These are phyloP conservation scores for Onthophagus sagittarius DNA, from an alignment of 2,888 invertebrate species.

Conservation along the genomic window DNA sequence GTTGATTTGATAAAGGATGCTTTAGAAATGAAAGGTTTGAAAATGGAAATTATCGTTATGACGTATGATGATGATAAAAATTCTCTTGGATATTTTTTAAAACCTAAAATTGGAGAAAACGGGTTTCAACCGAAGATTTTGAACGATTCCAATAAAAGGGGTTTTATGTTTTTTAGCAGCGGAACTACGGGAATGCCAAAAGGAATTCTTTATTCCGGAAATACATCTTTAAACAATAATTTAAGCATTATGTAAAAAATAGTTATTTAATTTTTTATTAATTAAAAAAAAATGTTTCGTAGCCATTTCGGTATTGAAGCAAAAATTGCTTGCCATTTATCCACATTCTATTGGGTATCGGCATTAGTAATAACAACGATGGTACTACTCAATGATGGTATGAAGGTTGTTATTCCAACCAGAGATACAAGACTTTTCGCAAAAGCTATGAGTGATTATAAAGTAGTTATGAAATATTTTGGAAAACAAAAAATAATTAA, in stretches of 20 bases:
- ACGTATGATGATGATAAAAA: constrained; percentile 13
- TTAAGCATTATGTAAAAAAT: not conserved
- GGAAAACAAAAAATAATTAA: too few relatives aligned
- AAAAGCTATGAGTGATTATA: constrained; percentile 15
- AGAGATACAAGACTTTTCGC: not conserved
- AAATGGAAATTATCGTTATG: constrained; percentile 30
- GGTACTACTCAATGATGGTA: not conserved
- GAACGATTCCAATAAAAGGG: constrained; percentile 30
- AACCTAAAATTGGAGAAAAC: constrained; percentile 27
- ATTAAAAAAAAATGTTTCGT: not conserved
- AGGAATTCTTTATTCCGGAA: constrained; percentile 33
- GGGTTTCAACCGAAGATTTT: constrained; percentile 31
- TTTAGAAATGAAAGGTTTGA: constrained; percentile 20
- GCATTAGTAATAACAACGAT: constrained; percentile 1
- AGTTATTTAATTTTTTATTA: not conserved
- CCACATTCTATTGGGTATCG: constrained; percentile 17
- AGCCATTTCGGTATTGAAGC: constrained; percentile 1
- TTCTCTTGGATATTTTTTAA: constrained; percentile 26
- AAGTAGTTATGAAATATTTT: constrained; percentile 34
- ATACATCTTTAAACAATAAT: too few relatives aligned
- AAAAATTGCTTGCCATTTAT: constrained; percentile 6
- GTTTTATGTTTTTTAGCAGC: constrained; percentile 40
- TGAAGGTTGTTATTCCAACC: not conserved
- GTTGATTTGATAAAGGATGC: constrained; percentile 26
- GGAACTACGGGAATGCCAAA: constrained; percentile 41